Evolutionary conservation across 1,140 invertebrate species (phyloP).

Genomic region (Diuraphis noxia): DNA sequence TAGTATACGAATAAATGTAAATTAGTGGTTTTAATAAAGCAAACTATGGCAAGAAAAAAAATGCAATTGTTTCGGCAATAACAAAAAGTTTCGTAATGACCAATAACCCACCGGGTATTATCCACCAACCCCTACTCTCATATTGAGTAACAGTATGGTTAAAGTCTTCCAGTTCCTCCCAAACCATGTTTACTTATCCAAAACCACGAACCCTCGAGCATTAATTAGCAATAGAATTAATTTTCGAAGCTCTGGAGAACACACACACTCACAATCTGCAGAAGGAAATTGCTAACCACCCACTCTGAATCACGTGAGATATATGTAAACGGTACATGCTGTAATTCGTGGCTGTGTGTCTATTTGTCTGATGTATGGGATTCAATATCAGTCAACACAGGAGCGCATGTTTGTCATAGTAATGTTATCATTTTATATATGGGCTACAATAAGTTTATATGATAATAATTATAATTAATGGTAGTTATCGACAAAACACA

Average conservation of each 20-base stretch:
- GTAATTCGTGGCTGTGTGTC: neutral
- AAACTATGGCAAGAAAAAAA: neutral
- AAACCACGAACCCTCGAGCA: neutral
- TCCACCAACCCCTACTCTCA: neutral
- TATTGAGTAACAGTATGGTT: neutral
- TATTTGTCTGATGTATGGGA: neutral
- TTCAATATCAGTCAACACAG: neutral
- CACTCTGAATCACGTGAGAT: neutral
- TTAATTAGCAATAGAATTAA: constrained; percentile 51
- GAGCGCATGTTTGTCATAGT: neutral
- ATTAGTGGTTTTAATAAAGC: constrained; percentile 20
- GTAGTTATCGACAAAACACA: neutral
- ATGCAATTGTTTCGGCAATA: constrained; percentile 24
- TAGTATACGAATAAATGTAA: neutral
- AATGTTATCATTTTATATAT: neutral
- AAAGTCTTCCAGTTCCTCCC: constrained; percentile 25
- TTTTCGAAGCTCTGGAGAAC: neutral
- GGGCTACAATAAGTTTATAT: neutral
- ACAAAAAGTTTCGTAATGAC: constrained; percentile 33
- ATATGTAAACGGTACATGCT: neutral
- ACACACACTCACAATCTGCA: neutral
- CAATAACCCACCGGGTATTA: neutral
- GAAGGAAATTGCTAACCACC: constrained; percentile 9
- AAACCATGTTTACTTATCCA: constrained; percentile 33
- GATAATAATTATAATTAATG: neutral